Percentiles rank a stretch among this genome's conserved stretches.
Evolutionary conservation across 1,140 invertebrate genomes (phyloP).

Genomic region (Bombus haemorrhoidalis): DNA sequence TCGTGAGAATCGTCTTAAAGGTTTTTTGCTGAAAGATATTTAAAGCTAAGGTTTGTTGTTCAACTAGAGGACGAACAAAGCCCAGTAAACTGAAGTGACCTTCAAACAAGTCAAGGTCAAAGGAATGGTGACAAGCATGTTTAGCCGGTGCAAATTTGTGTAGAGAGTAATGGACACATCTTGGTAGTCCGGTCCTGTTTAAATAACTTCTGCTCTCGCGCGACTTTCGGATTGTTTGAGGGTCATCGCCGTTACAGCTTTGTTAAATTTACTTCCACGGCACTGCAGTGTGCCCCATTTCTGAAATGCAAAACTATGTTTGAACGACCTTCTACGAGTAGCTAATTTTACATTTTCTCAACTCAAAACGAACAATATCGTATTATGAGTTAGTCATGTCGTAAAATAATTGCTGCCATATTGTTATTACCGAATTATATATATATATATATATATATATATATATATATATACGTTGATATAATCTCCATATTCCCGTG

Average conservation of each 20-base stretch:
- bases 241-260: neutral
- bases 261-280: neutral
- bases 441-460: too few species aligned
- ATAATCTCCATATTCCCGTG: too few species aligned
- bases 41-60: neutral
- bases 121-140: conserved; percentile 7
- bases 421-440: too few species aligned
- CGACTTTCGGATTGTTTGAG: conserved; percentile 1
- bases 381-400: too few species aligned
- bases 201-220: conserved; percentile 2
- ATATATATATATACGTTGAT: too few species aligned
- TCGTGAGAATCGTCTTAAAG: too few species aligned
- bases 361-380: too few species aligned
- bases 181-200: conserved; percentile 4
- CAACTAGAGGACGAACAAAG: rapidly evolving
- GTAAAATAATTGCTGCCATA: too few species aligned
- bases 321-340: neutral
- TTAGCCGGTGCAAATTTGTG: neutral
- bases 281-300: neutral
- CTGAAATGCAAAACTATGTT: neutral
- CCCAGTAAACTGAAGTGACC: neutral
- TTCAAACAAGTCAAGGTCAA: neutral
- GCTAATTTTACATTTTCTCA: too few species aligned
- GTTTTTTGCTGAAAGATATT: neutral
- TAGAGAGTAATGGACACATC: neutral